Evolutionary conservation across 2,797 vertebrate genomes (phyloP), one percentile per base, ranked within the genome.

Genomic region (Platalea minor): DNA sequence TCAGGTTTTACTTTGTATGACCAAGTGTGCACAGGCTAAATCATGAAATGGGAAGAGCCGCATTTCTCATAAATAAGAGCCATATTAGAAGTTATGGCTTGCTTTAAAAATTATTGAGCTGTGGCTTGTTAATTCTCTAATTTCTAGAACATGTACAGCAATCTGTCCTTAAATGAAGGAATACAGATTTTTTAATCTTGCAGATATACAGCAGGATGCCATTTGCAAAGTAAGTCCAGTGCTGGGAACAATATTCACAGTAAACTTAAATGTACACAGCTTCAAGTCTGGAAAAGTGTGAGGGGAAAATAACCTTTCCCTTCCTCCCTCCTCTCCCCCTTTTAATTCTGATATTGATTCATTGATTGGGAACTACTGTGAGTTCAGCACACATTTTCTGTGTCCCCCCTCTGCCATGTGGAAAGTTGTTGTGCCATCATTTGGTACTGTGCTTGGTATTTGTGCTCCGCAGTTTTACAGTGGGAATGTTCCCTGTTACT

Each of bases 391-490:
- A 9, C 31, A 8, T 8, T 9, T 28, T 25, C 21, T 9, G 23
- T 3, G 2, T 8, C 28, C 24, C 21, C 18, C 29, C 14, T 7
- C 23, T 4, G 9, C 26, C 17, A 5, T 8, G 2, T 3, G 46
- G 37, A 21, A n/a, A 8, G 26, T 2, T 37, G 45, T 12, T 31
- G 29, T 33, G 33, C 31, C 61, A 29, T 13, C 12, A 1, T 35
- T 24, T 37, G 20, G 28, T 21, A 6, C 31, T 9, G 33, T 12
- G 39, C 41, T n/a, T 15, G 29, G 1, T 11, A 33, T 14, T 24
- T 53, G 29, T 6, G 15, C 23, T 35, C 35, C 3, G 1, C 10
- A 3, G 18, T 39, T 79, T 39, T 25, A 24, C 29, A 53, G 5
- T 5, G 16, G 74, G 29, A 81, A 37, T 1, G 21, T 25, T 53